phyloP scores from a whole-genome alignment of 2,888 invertebrate species.

The Leptinotarsa peninsularis region DNA sequence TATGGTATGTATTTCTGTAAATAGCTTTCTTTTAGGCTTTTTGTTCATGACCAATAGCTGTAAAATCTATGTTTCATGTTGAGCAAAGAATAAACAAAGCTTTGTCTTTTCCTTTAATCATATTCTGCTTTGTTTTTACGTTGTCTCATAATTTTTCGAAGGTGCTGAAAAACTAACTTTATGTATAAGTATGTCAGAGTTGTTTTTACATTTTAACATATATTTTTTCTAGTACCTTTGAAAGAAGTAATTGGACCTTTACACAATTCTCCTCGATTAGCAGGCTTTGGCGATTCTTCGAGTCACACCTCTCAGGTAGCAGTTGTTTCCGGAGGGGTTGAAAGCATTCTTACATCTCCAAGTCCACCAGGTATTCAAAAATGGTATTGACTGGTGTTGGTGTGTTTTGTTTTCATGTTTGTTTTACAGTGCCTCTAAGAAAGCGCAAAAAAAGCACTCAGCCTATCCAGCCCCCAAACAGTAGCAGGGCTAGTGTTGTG shows the following conservation, averaged over 20 bases:
- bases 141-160: not conserved
- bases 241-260: slow-evolving; percentile 46
- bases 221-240: slow-evolving; percentile 36
- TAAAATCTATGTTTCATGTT: not conserved
- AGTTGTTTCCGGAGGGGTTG: slow-evolving; percentile 63
- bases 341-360: slow-evolving; percentile 68
- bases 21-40: not conserved
- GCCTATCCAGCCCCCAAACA: slow-evolving; percentile 72
- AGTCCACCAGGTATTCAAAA: slow-evolving; percentile 71
- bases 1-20: not conserved
- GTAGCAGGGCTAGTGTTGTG: slow-evolving; percentile 81
- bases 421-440: slow-evolving; percentile 60
- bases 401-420: slow-evolving; percentile 20
- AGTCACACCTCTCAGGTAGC: slow-evolving; percentile 62
- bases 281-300: slow-evolving; percentile 49
- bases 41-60: not conserved
- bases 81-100: not conserved
- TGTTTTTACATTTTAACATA: not conserved
- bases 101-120: not conserved
- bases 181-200: too few species aligned
- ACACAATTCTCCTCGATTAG: slow-evolving; percentile 49
- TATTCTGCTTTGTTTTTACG: not conserved
- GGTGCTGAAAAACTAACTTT: not conserved
- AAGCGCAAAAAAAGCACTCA: slow-evolving; percentile 66
- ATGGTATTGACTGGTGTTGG: slow-evolving; percentile 13